Percentiles rank a stretch among this genome's conserved stretches.
These are phyloP conservation scores for Heliconius hortense DNA, from an alignment of 2,888 invertebrate species.

Conservation along the genomic window DNA sequence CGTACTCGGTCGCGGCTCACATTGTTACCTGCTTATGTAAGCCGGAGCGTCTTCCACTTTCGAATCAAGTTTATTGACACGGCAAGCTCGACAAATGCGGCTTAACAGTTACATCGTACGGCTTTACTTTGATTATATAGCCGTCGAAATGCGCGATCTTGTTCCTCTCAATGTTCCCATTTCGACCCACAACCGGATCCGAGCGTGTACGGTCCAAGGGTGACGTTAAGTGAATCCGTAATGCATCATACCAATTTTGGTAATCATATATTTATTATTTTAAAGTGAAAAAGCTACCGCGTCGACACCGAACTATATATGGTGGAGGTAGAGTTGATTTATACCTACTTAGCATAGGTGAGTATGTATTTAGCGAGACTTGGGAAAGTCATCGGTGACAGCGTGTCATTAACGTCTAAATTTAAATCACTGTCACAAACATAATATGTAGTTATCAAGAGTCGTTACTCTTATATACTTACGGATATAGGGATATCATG, in stretches of 20 bases:
- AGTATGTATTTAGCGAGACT: slow-evolving; percentile 3
- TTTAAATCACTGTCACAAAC: slow-evolving; percentile 13
- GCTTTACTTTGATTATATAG: slow-evolving; percentile 69
- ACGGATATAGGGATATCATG: slow-evolving; percentile 30
- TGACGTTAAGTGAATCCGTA: slow-evolving; percentile 48
- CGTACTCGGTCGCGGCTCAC: slow-evolving; percentile 55
- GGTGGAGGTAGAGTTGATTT: slow-evolving; percentile 37
- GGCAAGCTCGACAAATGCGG: slow-evolving; percentile 77
- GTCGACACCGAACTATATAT: slow-evolving; percentile 41
- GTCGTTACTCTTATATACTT: slow-evolving; percentile 16
- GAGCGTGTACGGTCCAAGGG: slow-evolving; percentile 45
- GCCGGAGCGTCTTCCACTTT: slow-evolving; percentile 81
- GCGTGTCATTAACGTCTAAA: slow-evolving; percentile 16
- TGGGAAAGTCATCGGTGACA: slow-evolving; percentile 12
- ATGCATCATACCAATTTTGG: slow-evolving; percentile 46
- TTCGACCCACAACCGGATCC: slow-evolving; percentile 50
- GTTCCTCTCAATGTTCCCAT: slow-evolving; percentile 54
- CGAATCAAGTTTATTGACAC: slow-evolving; percentile 83
- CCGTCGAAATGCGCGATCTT: slow-evolving; percentile 56
- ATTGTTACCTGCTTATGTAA: slow-evolving; percentile 81
- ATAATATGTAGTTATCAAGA: slow-evolving; percentile 6
- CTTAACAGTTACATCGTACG: slow-evolving; percentile 76
- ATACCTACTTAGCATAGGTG: slow-evolving; percentile 24
- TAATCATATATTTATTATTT: slow-evolving; percentile 46
- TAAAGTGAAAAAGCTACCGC: slow-evolving; percentile 44